Base-by-base conservation (phyloP, 2,113 vertebrate genomes). In the Oncorhynchus tshawytscha region DNA sequence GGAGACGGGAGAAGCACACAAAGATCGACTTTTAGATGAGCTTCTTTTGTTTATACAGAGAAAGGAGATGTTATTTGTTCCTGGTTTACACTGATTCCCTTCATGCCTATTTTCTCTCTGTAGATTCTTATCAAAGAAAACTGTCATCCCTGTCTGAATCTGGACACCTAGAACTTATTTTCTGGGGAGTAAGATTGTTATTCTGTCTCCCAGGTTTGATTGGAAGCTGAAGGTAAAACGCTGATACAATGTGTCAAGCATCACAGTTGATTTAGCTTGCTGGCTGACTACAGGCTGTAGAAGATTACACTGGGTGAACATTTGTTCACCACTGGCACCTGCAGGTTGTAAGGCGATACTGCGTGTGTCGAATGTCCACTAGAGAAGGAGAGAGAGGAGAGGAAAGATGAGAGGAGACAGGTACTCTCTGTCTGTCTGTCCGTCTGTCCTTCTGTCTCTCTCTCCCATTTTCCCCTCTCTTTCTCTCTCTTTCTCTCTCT, bases 281-380 rank as follows among this genome's bases (percentile, higher is more conserved):
- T 64, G 15, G 13, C n/a, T 57, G 24, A 31, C 51, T 59, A 59
- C 70, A 57, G 25, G 7, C 70, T 3, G 16, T 15, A 27, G 24
- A 65, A 16, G 24, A 11, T 66, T 64, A 49, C 34, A 24, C 20
- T 20, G 31, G 27, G 60, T 70, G 49, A 51, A 72, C 31, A 45
- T 72, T 18, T n/a, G 13, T 73, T 49, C 29, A 62, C 45, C 22
- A 75, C 48, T 67, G 78, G 76, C 72, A 45, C 71, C 80, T 82
- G 69, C 74, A 68, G 80, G 39, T 67, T 68, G 16, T 49, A n/a
- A 11, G 34, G 1, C 11, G 12, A 11, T 45, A 72, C n/a, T 67
- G 39, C 57, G 9, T 18, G 3, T 68, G 31, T 68, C 4, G 11
- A 16, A 8, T 39, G 16, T 20, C 67, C 67, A 20, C 27, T 2